A percentile compares a stretch with the other conserved stretches of the same genome.
phyloP scores from a whole-genome alignment of 1,140 invertebrate genomes.

The Drosophila kikkawai region DNA sequence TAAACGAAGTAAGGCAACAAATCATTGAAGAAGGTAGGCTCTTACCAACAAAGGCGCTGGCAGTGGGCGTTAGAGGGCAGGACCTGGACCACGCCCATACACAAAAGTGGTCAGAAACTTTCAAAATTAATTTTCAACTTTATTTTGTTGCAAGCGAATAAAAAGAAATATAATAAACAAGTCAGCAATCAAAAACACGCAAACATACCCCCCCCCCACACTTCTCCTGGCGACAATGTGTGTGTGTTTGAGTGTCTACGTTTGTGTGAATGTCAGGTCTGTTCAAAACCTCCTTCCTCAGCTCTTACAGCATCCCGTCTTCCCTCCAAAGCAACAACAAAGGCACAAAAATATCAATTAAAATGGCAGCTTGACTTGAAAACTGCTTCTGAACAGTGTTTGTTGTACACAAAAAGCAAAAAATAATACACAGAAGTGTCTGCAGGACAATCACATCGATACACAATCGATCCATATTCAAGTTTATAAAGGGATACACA shows the following conservation, averaged over 20 bases:
- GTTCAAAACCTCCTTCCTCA: neutral
- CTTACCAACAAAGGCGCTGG: conserved; percentile 8
- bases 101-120: conserved; percentile 69
- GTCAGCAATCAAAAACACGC: conserved; percentile 75
- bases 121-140: conserved; percentile 81
- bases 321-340: conserved; percentile 12
- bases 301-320: neutral
- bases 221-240: conserved; percentile 44
- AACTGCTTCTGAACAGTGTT: conserved; percentile 56
- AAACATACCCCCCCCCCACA: conserved; percentile 22
- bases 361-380: conserved; percentile 75
- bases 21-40: conserved; percentile 58
- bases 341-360: conserved; percentile 73
- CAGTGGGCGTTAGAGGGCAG: neutral
- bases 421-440: neutral
- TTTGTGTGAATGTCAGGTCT: conserved; percentile 29
- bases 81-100: conserved; percentile 16
- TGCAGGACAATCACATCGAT: neutral
- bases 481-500: neutral
- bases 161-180: conserved; percentile 71
- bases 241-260: conserved; percentile 8
- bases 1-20: conserved; percentile 55
- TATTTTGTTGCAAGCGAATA: conserved; percentile 49
- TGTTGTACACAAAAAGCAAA: conserved; percentile 19
- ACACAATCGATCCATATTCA: conserved; percentile 1